Percentiles rank a stretch among this genome's conserved stretches.
phyloP scores from a whole-genome alignment of 2,888 invertebrate species.

The Rhingia campestris region DNA sequence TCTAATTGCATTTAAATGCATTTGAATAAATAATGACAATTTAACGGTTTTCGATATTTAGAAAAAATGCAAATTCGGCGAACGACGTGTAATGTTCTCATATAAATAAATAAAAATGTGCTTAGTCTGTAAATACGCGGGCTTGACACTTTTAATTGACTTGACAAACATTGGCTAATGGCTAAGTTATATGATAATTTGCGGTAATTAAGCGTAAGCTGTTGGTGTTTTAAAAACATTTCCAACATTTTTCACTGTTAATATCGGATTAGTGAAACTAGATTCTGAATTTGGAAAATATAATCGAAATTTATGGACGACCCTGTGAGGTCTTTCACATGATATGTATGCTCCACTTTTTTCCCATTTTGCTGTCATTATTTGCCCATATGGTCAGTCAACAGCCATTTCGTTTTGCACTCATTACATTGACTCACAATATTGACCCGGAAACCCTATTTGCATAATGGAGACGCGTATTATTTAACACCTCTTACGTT shows the following conservation, averaged over 20 bases:
- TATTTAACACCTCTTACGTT: slow-evolving; percentile 35
- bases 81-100: slow-evolving; percentile 14
- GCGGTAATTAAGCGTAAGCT: background rate
- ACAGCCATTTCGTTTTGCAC: background rate
- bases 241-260: background rate
- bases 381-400: slow-evolving; percentile 1
- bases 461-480: slow-evolving; percentile 31
- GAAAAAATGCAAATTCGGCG: background rate
- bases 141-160: slow-evolving; percentile 23
- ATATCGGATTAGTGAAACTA: background rate
- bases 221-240: background rate
- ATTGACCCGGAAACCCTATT: slow-evolving; percentile 64
- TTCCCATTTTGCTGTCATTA: background rate
- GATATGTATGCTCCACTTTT: background rate
- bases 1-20: slow-evolving; percentile 1
- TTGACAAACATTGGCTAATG: slow-evolving; percentile 19
- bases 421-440: background rate
- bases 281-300: too few relatives aligned
- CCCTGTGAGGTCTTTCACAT: too few relatives aligned
- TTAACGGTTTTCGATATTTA: slow-evolving; percentile 6
- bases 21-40: slow-evolving; percentile 15
- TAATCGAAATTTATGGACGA: too few relatives aligned
- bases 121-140: background rate
- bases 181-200: background rate
- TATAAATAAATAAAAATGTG: background rate